Evolutionary conservation across 1,140 invertebrate species (phyloP), one percentile per base, ranked within the genome.

Genomic region (Radopholus similis): DNA sequence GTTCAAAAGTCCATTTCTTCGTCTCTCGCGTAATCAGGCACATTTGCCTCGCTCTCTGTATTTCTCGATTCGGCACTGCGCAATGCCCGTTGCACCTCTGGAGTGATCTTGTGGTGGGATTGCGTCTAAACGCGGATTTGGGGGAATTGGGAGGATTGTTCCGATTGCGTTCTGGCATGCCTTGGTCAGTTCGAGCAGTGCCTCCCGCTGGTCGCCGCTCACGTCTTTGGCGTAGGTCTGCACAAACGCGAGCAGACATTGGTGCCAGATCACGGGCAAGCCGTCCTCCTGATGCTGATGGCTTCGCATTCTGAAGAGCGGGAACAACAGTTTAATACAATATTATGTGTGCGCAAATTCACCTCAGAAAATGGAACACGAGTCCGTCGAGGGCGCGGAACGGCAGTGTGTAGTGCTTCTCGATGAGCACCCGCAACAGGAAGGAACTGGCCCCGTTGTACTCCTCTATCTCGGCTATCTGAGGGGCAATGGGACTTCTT

Each of bases 331-430:
- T 9, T 34, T 23, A 73, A 64, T 70, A 64, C 51, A 35, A 66
- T 30, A 73, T 32, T 30, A 28, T 4, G 34, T 30, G 0, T 51
- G n/a, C n/a, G 23, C 18, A 38, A 4, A 11, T 15, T 8, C 84
- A 91, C 90, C 88, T 89, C 5, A 95, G 78, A 83, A 97, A 97
- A 84, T 98, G 93, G 83, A 91, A 90, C 2, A 97, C 92, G n/a
- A 93, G 87, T 11, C 90, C 91, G 86, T 98, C 95, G 15, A 98
- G 87, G 2, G 96, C 94, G 76, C 92, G 86, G 83, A 92, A 97
- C 1, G 95, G 95, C 42, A 98, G 84, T 1, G 95, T 93, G 86
- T 98, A 98, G 83, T 96, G 96, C 84, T 98, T 99, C 80, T 98
- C 94, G 63, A 98, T 88, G 57, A 99, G 88, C 79, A 93, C 90